phyloP scores from a whole-genome alignment of 2,888 invertebrate species.

The Drosophila quinaria region DNA sequence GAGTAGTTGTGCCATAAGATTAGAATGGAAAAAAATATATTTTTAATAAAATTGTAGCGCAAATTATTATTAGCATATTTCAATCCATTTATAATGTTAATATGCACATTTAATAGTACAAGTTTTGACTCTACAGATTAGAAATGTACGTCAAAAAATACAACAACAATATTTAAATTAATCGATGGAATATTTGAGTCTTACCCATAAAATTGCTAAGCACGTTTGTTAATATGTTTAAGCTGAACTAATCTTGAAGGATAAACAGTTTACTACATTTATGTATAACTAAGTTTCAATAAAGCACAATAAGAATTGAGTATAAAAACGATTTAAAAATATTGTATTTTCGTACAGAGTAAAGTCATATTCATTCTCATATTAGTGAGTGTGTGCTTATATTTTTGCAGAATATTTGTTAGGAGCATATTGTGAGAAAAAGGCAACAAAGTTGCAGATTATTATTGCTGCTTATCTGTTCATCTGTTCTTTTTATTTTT shows the following conservation, averaged over 20 bases:
- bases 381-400: constrained; percentile 5
- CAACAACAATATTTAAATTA: not conserved
- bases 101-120: not conserved
- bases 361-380: constrained; percentile 2
- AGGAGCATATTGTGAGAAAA: constrained; percentile 12
- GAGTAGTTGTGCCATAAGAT: constrained; percentile 4
- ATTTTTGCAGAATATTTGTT: constrained; percentile 16
- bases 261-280: too few species aligned
- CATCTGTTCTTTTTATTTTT: constrained; percentile 10
- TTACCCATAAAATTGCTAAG: too few species aligned
- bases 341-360: not conserved
- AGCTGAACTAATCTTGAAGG: too few species aligned
- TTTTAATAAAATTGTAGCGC: constrained; percentile 12
- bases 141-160: too few species aligned
- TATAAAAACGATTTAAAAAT: too few species aligned
- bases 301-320: too few species aligned
- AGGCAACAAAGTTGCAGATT: constrained; percentile 26
- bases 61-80: constrained; percentile 1
- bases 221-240: too few species aligned
- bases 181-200: not conserved
- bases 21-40: constrained; percentile 38
- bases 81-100: not conserved
- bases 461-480: constrained; percentile 12
- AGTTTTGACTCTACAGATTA: too few species aligned
- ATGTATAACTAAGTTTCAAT: too few species aligned